Conservation (phyloP, 2,797 vertebrate species). For the Hippopotamyrus pictus region DNA sequence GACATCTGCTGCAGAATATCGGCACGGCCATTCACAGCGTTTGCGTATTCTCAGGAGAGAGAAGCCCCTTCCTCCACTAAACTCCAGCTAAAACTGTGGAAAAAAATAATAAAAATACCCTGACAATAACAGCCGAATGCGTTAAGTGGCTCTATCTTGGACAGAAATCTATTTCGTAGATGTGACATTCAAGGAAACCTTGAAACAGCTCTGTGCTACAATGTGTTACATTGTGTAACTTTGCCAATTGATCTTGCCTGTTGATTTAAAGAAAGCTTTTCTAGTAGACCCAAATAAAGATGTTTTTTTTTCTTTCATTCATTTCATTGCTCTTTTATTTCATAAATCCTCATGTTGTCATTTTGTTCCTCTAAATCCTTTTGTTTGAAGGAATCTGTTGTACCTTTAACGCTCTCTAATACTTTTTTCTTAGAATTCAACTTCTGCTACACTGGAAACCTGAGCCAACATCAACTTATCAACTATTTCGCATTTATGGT, state of each 20-base stretch:
- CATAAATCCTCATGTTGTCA: neutral
- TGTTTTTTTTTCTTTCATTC: neutral
- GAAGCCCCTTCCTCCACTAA: neutral
- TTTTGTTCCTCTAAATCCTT: neutral
- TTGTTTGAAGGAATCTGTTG: neutral
- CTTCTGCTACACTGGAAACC: neutral
- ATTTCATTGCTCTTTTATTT: neutral
- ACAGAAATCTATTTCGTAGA: neutral
- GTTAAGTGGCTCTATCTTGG: neutral
- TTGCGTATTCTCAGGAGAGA: neutral
- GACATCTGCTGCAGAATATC: conserved; percentile 15
- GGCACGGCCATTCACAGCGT: neutral
- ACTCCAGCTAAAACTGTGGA: neutral
- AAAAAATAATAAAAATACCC: neutral
- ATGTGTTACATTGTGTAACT: neutral
- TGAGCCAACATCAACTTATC: neutral
- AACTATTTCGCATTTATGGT: neutral
- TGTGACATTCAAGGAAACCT: neutral
- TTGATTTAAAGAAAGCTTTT: neutral
- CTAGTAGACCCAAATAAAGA: neutral
- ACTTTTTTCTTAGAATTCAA: neutral
- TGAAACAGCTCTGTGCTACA: neutral
- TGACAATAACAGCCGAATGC: neutral
- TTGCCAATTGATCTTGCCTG: neutral
- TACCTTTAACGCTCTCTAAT: neutral